phyloP scores from a whole-genome alignment of 2,113 vertebrate species.

The Oreochromis aureus region DNA sequence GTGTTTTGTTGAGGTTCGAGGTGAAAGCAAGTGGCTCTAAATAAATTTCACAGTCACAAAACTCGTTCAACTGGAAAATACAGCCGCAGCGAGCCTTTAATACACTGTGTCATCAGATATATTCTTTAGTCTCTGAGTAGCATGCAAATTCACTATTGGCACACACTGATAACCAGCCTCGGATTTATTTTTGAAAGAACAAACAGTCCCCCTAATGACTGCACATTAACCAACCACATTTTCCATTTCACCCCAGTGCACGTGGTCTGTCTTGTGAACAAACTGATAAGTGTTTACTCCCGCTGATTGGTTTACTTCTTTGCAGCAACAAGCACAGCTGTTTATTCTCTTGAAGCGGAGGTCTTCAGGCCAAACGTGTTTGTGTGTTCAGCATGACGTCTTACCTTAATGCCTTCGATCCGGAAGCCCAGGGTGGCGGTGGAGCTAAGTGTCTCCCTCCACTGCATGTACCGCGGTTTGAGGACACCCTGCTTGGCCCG shows the following conservation, averaged over 20 bases:
- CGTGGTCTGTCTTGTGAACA: background rate
- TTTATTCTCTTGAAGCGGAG: background rate
- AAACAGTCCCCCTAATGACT: background rate
- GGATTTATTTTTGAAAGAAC: background rate
- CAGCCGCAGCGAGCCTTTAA: background rate
- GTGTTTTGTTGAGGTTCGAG: background rate
- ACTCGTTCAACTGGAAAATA: background rate
- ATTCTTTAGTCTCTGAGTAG: background rate
- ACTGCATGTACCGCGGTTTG: slow-evolving; percentile 92
- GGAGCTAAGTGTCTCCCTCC: slow-evolving; percentile 87
- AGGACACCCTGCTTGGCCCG: slow-evolving; percentile 75
- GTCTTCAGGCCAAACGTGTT: background rate
- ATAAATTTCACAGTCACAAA: background rate
- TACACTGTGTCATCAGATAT: background rate
- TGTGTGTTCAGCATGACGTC: background rate
- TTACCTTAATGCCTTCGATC: slow-evolving; percentile 88
- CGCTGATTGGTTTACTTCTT: background rate
- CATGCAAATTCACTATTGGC: slow-evolving; percentile 8
- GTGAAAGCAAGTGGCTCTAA: background rate
- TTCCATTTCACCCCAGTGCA: background rate
- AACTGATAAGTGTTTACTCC: slow-evolving; percentile 18
- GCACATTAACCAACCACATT: background rate
- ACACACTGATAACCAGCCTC: background rate
- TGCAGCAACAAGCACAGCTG: background rate
- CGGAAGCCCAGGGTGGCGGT: slow-evolving; percentile 86